Evolutionary conservation across 2,888 invertebrate genomes (phyloP), one percentile per base, ranked within the genome.

Genomic region (Heteromurus nitidus): DNA sequence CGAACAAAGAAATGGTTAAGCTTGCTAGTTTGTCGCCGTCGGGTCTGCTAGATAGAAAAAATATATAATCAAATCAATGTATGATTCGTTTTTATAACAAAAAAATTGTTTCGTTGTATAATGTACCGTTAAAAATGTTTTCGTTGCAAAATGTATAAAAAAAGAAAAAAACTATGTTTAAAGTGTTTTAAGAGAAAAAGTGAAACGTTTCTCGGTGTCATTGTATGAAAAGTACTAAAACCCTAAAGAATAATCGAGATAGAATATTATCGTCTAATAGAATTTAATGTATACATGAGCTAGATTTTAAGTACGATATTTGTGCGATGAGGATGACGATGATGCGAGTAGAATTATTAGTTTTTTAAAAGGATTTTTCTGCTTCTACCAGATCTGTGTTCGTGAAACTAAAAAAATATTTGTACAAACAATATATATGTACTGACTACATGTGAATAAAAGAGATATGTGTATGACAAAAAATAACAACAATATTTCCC

Each of bases 331-430:
- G 9, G 20, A 50, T 47, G 47, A 3, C 20, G 20, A 9, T 9
- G 50, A 26, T 55, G 55, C 24, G 22, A 55, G 69, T 69, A 69
- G 69, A 69, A n/a, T 22, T 5, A 64, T 22, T 64, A 42, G 64
- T 55, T 65, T 80, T 24, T 62, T 62, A 47, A n/a, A n/a, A n/a
- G n/a, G n/a, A n/a, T n/a, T n/a, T 42, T 53, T 42, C 47, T 58
- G 80, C 80, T 80, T 80, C 67, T 74, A 74, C 80, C 80, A 62
- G 50, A 44, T 80, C 80, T 80, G 80, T 80, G 80, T 80, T 80
- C 80, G 80, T 80, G 74, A 47, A 73, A 36, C 60, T 70, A 67
- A 62, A 74, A 73, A 53, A 44, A 80, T 80, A 74, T 74, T 74
- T 75, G 81, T 81, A 75, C 75, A 75, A 75, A 70, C 11, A 9